phyloP scores from a whole-genome alignment of 2,113 vertebrate species.

The Hydropotes inermis region DNA sequence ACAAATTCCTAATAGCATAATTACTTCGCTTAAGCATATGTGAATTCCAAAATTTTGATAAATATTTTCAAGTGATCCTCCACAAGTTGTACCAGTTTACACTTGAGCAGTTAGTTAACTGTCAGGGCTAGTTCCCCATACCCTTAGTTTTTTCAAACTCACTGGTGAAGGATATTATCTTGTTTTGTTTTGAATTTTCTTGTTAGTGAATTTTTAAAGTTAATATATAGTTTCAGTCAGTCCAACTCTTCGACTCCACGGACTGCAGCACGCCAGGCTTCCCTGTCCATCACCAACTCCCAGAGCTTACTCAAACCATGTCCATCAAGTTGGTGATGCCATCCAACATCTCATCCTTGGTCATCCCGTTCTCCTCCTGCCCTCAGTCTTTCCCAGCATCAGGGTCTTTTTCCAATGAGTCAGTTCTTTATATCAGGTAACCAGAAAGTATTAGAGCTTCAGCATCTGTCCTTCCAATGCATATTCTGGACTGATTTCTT shows the following conservation, averaged over 20 bases:
- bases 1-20: not conserved
- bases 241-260: not conserved
- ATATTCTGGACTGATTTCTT: not conserved
- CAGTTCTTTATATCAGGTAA: not conserved
- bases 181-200: not conserved
- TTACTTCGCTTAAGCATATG: not conserved
- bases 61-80: constrained; percentile 10
- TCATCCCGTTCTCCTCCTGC: not conserved
- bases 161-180: not conserved
- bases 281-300: not conserved
- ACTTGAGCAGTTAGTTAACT: not conserved
- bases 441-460: not conserved
- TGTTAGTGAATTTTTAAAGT: not conserved
- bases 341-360: not conserved
- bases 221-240: not conserved
- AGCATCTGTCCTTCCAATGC: not conserved
- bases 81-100: not conserved
- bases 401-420: not conserved
- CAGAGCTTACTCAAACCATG: not conserved
- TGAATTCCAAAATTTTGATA: not conserved
- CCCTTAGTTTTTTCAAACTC: not conserved
- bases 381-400: not conserved
- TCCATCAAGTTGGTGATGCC: not conserved
- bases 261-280: not conserved
- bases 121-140: not conserved